Base-by-base conservation (phyloP, 2,113 vertebrate genomes). In the Trematocara unimaculatum region DNA sequence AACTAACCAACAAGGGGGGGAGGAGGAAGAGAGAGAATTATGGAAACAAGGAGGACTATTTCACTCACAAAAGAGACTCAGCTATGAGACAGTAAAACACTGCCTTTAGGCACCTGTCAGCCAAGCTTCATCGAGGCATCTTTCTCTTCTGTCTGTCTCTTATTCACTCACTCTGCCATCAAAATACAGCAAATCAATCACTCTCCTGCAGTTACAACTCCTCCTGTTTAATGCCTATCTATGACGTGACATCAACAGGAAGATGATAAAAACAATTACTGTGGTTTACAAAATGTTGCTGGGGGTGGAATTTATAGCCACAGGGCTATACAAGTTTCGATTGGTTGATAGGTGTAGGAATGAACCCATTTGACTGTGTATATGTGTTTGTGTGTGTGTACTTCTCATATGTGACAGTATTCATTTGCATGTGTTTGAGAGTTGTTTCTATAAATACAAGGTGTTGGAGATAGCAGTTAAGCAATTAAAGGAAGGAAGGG, bases 361-460 rank as follows among this genome's bases (percentile, higher is more conserved):
- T 45, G 51, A 77, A 47, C 51, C 35, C 54, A 4, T 79, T 54
- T 74, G 49, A 55, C 20, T 87, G 51, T 47, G 64, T 67, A 31
- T 23, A 2, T 8, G 74, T 38, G 31, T 40, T 56, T 9, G 58
- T 29, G 79, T 54, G 80, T n/a, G 40, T 18, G 23, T 29, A 29
- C 23, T 35, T 78, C 55, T 82, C 70, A 23, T 58, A 26, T 78
- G 90, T 79, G 81, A 89, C 80, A 60, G 81, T 81, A 87, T 88
- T 89, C 84, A 87, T 91, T 86, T 88, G 85, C 88, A 85, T 87
- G 89, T 91, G 90, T 81, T 81, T 90, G 93, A 92, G 86, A 83
- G 83, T 82, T 60, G 81, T n/a, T 74, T 91, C 95, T 95, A 96
- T 95, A 95, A 96, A 95, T 96, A 96, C 49, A 31, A 93, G 91